Conservation (phyloP, 2,797 vertebrate species). For the Schizothorax lantsangensis region DNA sequence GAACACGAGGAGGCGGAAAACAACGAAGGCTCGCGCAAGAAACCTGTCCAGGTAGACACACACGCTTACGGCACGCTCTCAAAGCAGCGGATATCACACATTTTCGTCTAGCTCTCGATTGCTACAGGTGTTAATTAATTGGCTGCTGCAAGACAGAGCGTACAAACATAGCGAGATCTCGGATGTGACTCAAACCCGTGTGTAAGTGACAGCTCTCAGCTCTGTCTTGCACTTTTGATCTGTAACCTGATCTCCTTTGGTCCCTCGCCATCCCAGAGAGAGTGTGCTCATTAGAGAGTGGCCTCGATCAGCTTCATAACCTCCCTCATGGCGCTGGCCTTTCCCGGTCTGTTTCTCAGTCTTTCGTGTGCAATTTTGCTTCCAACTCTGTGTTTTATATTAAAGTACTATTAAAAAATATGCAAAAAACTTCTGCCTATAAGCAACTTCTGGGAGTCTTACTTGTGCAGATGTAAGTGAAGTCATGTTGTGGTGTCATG, state of each 20-base stretch:
- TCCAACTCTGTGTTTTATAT: slow-evolving; percentile 20
- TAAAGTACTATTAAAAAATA: neutral
- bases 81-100: neutral
- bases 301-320: slow-evolving; percentile 43
- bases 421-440: neutral
- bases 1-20: slow-evolving; percentile 98
- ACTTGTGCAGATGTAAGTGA: too few species aligned
- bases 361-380: slow-evolving; percentile 56
- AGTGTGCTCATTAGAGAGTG: slow-evolving; percentile 23
- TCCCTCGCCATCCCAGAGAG: neutral
- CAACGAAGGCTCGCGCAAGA: slow-evolving; percentile 83
- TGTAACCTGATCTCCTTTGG: slow-evolving; percentile 17
- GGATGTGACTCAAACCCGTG: neutral
- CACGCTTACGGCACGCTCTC: neutral
- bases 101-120: neutral
- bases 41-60: slow-evolving; percentile 79
- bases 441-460: neutral
- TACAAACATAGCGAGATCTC: neutral
- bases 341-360: slow-evolving; percentile 31
- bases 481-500: neutral
- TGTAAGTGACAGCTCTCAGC: slow-evolving; percentile 23
- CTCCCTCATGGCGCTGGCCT: slow-evolving; percentile 22
- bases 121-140: neutral
- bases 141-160: slow-evolving; percentile 14
- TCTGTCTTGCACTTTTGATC: slow-evolving; percentile 15